Evolutionary conservation across 1,140 invertebrate species (phyloP), one percentile per base, ranked within the genome.

Genomic region (Leptopilina clavipes): DNA sequence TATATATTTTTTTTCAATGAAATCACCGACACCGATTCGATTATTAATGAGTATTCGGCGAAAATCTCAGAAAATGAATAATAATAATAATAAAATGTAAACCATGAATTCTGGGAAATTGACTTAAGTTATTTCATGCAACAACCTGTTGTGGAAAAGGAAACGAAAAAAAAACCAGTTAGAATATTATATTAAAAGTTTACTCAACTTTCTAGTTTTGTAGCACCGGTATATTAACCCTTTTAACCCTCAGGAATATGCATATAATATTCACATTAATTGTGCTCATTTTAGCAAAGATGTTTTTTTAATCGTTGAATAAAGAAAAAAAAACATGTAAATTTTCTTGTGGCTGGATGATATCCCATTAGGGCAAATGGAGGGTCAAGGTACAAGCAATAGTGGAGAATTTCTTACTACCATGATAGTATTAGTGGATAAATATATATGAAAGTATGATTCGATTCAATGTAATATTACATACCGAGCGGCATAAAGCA

Each of bases 241-340:
- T 52, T 52, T 52, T 52, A 52, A 52, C 48, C 48, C 48, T 17
- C 12, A 17, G n/a, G n/a, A 17, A 52, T 52, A 52, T 52, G 14
- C 48, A 52, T 52, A 52, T 40, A 17, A 52, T 52, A 52, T 52
- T 52, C 48, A 52, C 17, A 52, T 52, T n/a, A 52, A 52, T 52
- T 52, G 48, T 17, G 48, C 48, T 52, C 14, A 52, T 52, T 52
- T 52, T 52, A 17, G 14, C n/a, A 11, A 31, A 5, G 25, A 7
- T 9, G 7, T 40, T 52, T n/a, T 52, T n/a, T 17, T 8, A 52
- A 17, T 17, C 12, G 14, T 12, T 14, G 45, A 12, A 0, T 17
- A 0, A n/a, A 17, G 14, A 17, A n/a, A 17, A 52, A 17, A 17
- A 52, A 52, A 17, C 8, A 8, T 1, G 5, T 0, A 52, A 52